Conservation (phyloP, 2,888 invertebrate species). For the Heliconius aoede region DNA sequence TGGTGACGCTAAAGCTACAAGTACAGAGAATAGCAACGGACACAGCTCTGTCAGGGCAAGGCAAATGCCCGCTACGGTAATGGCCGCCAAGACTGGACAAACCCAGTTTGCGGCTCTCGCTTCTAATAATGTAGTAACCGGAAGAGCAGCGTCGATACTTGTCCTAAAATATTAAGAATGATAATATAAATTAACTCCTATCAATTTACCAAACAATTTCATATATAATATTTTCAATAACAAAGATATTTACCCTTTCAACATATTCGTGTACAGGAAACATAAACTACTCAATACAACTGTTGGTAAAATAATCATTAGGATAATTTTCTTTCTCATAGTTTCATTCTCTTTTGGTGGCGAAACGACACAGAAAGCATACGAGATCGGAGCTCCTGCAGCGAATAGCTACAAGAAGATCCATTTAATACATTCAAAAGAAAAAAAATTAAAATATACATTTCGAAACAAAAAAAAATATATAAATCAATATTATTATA, state of each 20-base stretch:
- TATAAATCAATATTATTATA: slow-evolving; percentile 47
- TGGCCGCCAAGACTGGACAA: slow-evolving; percentile 83
- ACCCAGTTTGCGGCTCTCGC: slow-evolving; percentile 85
- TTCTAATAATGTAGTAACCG: slow-evolving; percentile 84
- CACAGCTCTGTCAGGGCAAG: slow-evolving; percentile 86
- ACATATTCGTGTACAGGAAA: slow-evolving; percentile 77
- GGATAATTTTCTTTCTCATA: slow-evolving; percentile 66
- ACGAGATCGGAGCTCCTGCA: slow-evolving; percentile 77
- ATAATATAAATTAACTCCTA: too few relatives aligned
- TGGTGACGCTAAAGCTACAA: slow-evolving; percentile 83
- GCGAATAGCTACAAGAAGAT: slow-evolving; percentile 69
- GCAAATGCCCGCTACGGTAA: slow-evolving; percentile 84
- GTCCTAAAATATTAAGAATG: slow-evolving; percentile 63
- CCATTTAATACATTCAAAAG: slow-evolving; percentile 17
- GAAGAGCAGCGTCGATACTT: slow-evolving; percentile 83
- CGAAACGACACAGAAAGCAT: slow-evolving; percentile 69
- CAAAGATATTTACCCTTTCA: slow-evolving; percentile 66
- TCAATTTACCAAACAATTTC: slow-evolving; percentile 19
- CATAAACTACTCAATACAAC: slow-evolving; percentile 69
- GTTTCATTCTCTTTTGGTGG: slow-evolving; percentile 66
- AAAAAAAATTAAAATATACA: not conserved
- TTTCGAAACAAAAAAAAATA: not conserved
- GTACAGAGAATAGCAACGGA: slow-evolving; percentile 80
- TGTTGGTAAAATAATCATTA: slow-evolving; percentile 70
- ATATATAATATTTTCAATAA: slow-evolving; percentile 1